Percentiles rank a stretch among this genome's conserved stretches.
phyloP scores from a whole-genome alignment of 2,797 vertebrate species.

The Valencia hispanica region DNA sequence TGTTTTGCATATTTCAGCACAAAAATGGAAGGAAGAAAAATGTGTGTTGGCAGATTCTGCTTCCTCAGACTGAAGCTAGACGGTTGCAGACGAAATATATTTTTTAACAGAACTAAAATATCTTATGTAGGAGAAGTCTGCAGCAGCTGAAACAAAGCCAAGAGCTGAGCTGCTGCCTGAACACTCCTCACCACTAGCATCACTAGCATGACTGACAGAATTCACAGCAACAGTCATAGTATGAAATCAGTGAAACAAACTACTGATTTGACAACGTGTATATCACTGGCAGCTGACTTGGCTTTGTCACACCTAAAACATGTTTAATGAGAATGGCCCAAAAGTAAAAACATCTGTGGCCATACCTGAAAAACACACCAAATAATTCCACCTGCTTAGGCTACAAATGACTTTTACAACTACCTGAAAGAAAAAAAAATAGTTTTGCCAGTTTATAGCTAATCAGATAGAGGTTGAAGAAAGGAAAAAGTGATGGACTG shows the following conservation, averaged over 20 bases:
- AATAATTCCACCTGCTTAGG: not conserved
- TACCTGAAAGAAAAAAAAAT: not conserved
- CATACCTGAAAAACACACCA: not conserved
- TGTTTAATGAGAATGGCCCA: not conserved
- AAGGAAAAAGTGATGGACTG: too few species aligned
- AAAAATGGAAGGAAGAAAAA: not conserved
- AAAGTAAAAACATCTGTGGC: not conserved
- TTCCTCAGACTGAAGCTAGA: not conserved
- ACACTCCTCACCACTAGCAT: not conserved
- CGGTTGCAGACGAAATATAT: not conserved
- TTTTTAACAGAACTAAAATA: not conserved
- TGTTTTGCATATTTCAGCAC: not conserved
- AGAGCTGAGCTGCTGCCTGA: not conserved
- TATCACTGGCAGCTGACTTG: not conserved
- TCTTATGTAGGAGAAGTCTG: not conserved
- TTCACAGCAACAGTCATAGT: not conserved
- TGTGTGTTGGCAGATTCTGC: not conserved
- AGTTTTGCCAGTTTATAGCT: not conserved
- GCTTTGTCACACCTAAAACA: not conserved
- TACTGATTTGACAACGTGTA: not conserved
- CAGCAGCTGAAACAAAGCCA: constrained; percentile 1
- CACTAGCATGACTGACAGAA: not conserved
- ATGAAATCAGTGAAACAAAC: not conserved
- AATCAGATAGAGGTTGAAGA: not conserved
- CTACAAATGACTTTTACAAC: not conserved